phyloP scores from a whole-genome alignment of 1,140 invertebrate species.

The Holcopasites calliopsidis region DNA sequence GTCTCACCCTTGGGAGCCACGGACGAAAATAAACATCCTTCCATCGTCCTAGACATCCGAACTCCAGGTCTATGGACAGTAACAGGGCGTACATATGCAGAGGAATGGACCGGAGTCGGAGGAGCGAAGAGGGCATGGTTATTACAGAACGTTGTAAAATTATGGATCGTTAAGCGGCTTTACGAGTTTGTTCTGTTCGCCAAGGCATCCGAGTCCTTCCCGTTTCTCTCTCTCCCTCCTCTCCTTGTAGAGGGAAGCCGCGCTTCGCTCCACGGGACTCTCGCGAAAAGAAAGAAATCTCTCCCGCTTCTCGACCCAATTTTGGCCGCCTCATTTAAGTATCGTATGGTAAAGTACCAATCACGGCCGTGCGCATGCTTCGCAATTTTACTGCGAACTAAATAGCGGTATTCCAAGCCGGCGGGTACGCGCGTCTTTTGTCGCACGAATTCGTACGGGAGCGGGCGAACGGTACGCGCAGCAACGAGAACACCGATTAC shows the following conservation, averaged over 20 bases:
- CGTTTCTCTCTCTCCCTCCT: conserved; percentile 43
- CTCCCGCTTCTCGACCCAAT: too few species aligned
- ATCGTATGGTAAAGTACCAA: too few species aligned
- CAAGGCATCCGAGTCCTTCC: conserved; percentile 36
- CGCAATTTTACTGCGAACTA: too few species aligned
- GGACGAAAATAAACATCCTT: conserved; percentile 59
- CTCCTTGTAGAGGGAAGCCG: conserved; percentile 9
- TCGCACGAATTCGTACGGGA: too few species aligned
- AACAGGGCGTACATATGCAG: conserved; percentile 48
- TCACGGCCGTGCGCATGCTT: too few species aligned
- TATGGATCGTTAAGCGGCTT: conserved; percentile 75
- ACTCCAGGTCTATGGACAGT: conserved; percentile 17
- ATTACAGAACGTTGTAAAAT: conserved; percentile 76
- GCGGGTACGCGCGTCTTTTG: too few species aligned
- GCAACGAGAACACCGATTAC: not conserved
- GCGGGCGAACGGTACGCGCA: not conserved
- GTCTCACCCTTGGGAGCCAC: conserved; percentile 48
- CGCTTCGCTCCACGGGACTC: not conserved
- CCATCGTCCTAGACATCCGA: conserved; percentile 58
- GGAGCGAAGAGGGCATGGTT: conserved; percentile 58
- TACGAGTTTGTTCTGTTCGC: conserved; percentile 74
- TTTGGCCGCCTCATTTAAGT: too few species aligned
- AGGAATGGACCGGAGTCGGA: conserved; percentile 28
- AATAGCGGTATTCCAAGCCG: too few species aligned
- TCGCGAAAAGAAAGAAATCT: too few species aligned